Evolutionary conservation across 2,113 vertebrate genomes (phyloP).

Genomic region (Epinephelus cyanopodus): DNA sequence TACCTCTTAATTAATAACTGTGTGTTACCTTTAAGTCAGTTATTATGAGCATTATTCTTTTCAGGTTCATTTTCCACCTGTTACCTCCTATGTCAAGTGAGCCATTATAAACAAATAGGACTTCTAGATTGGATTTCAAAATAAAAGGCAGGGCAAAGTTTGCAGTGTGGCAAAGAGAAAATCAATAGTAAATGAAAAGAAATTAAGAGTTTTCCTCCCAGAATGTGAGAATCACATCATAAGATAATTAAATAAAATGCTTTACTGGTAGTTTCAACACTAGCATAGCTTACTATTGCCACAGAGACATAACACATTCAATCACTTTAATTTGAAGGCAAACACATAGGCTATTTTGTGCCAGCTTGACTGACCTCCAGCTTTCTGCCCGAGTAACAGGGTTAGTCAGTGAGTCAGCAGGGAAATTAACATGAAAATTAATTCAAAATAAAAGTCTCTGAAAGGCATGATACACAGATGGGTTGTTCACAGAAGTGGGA

Average conservation of each 20-base stretch:
- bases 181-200: background rate
- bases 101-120: background rate
- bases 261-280: too few relatives aligned
- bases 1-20: background rate
- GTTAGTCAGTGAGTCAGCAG: conserved; percentile 1
- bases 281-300: background rate
- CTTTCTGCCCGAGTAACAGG: fast-evolving
- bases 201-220: background rate
- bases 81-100: background rate
- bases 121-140: conserved; percentile 18
- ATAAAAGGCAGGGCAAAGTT: conserved; percentile 3
- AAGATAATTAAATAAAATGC: background rate
- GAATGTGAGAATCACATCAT: background rate
- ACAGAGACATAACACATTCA: too few relatives aligned
- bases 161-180: background rate
- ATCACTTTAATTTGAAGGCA: background rate
- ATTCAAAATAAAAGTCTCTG: conserved; percentile 23
- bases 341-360: background rate
- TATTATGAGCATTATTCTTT: fast-evolving
- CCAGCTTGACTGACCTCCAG: background rate
- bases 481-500: too few relatives aligned
- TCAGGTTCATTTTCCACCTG: background rate
- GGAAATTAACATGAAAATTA: fast-evolving
- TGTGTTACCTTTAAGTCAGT: background rate
- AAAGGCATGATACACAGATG: background rate